Evolutionary conservation across 2,888 invertebrate genomes (phyloP), one percentile per base, ranked within the genome.

Genomic region (Thera britannica): DNA sequence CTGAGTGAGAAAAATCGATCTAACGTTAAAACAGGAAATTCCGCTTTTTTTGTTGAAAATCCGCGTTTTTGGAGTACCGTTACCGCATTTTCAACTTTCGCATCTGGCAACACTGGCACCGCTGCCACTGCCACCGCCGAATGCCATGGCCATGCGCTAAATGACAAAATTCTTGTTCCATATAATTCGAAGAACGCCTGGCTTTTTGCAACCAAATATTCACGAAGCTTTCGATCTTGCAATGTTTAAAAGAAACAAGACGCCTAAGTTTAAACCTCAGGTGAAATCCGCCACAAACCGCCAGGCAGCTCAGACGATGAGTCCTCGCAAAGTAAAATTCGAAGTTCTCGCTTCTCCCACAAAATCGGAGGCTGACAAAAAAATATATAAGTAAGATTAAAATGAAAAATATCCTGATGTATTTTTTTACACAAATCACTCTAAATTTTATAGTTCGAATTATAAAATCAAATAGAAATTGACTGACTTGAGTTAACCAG

Each of bases 311-410:
- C 67, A 81, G 58, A 79, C 78, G 65, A 78, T 88, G 82, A 72
- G 80, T 58, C 76, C 72, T 69, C 84, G 82, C 69, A 86, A 84
- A 72, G 91, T 92, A 84, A 92, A 90, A 88, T 89, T 93, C 67
- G 88, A 90, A 74, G 83, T 90, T 79, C 85, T 95, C 71, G 78
- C 90, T 57, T 88, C 92, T 73, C 97, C 97, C 8, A 94, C 95
- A 48, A 97, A 97, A 89, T 97, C 97, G 60, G 94, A 94, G 65
- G 96, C 95, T 75, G 97, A 97, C 87, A 96, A 96, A 83, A 97
- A 97, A 83, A 90, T 95, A 66, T 97, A 97, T 84, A 96, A 95
- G 97, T 97, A 79, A 85, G 89, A 49, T 80, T 38, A 1, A 46
- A 44, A 23, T 23, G 41, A 41, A 41, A 23, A 41, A 41, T 41